Base-by-base conservation (phyloP, 2,113 vertebrate species). In the Orcinus orca region DNA sequence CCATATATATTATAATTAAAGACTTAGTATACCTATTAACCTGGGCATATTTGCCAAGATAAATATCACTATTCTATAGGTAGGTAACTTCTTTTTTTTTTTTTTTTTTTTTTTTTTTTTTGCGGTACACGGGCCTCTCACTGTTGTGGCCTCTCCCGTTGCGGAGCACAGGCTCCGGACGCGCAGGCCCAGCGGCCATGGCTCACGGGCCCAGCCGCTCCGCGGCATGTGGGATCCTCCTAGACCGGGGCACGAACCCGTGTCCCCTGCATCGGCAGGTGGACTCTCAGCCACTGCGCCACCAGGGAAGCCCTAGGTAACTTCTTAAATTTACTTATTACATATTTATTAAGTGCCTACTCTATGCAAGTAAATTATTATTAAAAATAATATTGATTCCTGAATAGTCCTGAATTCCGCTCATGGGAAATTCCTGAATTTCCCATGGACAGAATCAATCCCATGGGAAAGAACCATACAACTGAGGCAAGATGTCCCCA, bases 401-500 rank as follows among this genome's bases (percentile, higher is more conserved):
- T 53, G 53, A 53, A 53, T 53, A 53, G 15, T 53, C 53, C 53
- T 53, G 53, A 53, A 53, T 53, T 53, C 53, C 6, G 15, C 53
- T 53, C 53, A 53, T 18, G 53, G 53, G 53, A 53, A 53, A 53
- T 53, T 18, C 15, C 15, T 17, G 53, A 53, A 53, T 53, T 53
- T 53, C 53, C 53, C 53, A 53, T 17, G 93, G 90, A 92, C 79
- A 88, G 81, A 86, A 84, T 74, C 68, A 50, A 71, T 80, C 76
- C 92, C 76, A 25, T 6, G 67, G 93, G 70, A 47, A 73, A 94
- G 76, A 95, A 58, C 55, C 58, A n/a, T 21, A 60, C 14, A 5
- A n/a, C 29, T 15, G 93, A 96, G 95, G 93, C 81, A 89, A 93
- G 92, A 95, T 73, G 74, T 70, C 81, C 77, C 62, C 20, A 91